Conservation (phyloP, 2,797 vertebrate species). For the Botia kubotai region DNA sequence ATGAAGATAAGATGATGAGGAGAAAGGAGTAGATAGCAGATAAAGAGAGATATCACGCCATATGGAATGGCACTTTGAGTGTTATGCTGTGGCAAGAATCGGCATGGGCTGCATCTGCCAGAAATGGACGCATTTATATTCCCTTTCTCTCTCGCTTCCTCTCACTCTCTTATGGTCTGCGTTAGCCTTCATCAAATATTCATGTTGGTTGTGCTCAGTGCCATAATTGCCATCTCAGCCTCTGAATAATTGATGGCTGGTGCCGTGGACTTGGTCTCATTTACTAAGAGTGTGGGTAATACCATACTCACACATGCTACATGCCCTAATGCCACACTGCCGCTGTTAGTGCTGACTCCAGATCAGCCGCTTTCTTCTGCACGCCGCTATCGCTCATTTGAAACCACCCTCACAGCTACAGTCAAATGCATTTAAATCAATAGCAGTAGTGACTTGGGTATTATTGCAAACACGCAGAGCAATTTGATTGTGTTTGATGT, state of each 20-base stretch:
- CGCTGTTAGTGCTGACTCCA: constrained; percentile 82
- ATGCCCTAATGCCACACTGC: constrained; percentile 85
- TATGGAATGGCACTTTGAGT: constrained; percentile 45
- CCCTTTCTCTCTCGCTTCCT: constrained; percentile 87
- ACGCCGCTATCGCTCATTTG: not conserved
- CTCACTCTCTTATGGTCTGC: constrained; percentile 98
- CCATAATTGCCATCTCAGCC: constrained; percentile 99
- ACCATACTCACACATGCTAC: constrained; percentile 86
- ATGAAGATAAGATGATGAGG: constrained; percentile 45
- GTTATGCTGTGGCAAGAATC: constrained; percentile 47
- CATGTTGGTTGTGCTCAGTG: constrained; percentile 99
- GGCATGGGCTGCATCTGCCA: constrained; percentile 43
- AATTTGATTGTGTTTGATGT: constrained; percentile 16
- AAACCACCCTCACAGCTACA: constrained; percentile 47
- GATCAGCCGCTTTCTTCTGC: constrained; percentile 42
- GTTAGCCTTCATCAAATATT: constrained; percentile 99
- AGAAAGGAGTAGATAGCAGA: constrained; percentile 32
- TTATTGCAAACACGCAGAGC: constrained; percentile 6
- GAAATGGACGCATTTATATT: constrained; percentile 53
- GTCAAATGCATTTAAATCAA: constrained; percentile 46
- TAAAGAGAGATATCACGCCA: constrained; percentile 57
- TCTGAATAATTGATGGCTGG: constrained; percentile 99
- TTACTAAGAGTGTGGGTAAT: constrained; percentile 89
- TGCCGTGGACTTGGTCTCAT: constrained; percentile 92
- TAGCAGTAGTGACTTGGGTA: constrained; percentile 24